phyloP scores from a whole-genome alignment of 2,888 invertebrate species.

The Lycocerus yunnanus region DNA sequence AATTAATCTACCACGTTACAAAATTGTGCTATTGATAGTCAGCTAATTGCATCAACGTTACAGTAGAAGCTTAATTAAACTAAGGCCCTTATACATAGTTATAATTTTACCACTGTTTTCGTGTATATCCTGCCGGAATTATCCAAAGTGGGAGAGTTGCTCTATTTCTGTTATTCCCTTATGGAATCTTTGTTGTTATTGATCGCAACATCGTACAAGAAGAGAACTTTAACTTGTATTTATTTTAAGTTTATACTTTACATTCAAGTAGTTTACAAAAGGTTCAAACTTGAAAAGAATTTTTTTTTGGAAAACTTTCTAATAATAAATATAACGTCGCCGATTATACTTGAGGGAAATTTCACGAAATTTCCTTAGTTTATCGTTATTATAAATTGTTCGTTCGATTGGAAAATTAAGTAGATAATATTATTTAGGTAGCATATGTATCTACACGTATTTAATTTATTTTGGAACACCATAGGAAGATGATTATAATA shows the following conservation, averaged over 20 bases:
- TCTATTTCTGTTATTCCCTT: not conserved
- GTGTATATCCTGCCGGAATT: not conserved
- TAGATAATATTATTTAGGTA: no score
- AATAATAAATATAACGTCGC: not conserved
- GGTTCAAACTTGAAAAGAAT: not conserved
- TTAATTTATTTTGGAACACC: no score
- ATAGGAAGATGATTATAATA: no score
- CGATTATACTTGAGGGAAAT: no score
- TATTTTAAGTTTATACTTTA: conserved; percentile 2
- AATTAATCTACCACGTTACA: not conserved
- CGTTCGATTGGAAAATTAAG: not conserved
- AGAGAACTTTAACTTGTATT: not conserved
- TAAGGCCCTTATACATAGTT: not conserved
- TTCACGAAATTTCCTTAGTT: no score
- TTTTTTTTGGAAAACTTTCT: no score
- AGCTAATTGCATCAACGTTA: not conserved
- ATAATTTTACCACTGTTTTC: conserved; percentile 5
- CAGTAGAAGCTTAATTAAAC: not conserved
- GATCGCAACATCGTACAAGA: not conserved
- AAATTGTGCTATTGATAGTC: conserved; percentile 1
- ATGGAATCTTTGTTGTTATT: conserved; percentile 2
- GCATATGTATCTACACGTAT: no score
- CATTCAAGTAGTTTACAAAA: not conserved
- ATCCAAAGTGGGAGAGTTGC: not conserved
- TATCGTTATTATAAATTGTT: not conserved